These are phyloP conservation scores for Catalaphyllia jardinei DNA, from an alignment of 64 coral and sea anemone genomes.

Conservation along the genomic window DNA sequence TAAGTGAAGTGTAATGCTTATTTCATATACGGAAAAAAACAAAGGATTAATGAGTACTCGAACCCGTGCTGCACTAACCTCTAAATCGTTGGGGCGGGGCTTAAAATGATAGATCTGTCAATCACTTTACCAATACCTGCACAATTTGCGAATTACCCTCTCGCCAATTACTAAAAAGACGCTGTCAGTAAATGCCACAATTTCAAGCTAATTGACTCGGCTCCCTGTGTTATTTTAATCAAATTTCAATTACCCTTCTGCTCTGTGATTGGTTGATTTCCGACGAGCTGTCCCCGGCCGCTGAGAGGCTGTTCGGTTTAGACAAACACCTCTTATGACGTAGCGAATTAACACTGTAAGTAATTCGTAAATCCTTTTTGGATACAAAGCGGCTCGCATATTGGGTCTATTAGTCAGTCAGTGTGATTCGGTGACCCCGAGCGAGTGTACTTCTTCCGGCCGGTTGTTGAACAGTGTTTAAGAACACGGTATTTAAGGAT, in stretches of 20 bases:
- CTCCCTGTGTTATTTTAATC: slow-evolving; percentile 94
- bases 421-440: slow-evolving; percentile 55
- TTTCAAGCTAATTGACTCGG: slow-evolving; percentile 73
- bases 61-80: slow-evolving; percentile 68
- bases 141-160: slow-evolving; percentile 57
- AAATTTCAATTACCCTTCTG: slow-evolving; percentile 84
- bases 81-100: slow-evolving; percentile 93
- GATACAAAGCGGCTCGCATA: slow-evolving; percentile 90
- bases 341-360: slow-evolving; percentile 95
- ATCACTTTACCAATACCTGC: slow-evolving; percentile 68
- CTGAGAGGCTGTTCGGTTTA: slow-evolving; percentile 57
- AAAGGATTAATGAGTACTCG: slow-evolving; percentile 70
- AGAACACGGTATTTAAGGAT: slow-evolving; percentile 6
- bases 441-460: slow-evolving; percentile 30
- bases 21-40: slow-evolving; percentile 44
- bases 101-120: slow-evolving; percentile 53
- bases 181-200: slow-evolving; percentile 78
- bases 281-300: slow-evolving; percentile 43
- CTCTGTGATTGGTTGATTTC: slow-evolving; percentile 64
- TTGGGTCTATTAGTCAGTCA: slow-evolving; percentile 82
- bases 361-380: slow-evolving; percentile 99
- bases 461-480: slow-evolving; percentile 13
- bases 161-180: slow-evolving; percentile 85
- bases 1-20: not conserved
- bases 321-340: slow-evolving; percentile 89